phyloP scores from a whole-genome alignment of 2,888 invertebrate species.

The Dolichomitus sp. region DNA sequence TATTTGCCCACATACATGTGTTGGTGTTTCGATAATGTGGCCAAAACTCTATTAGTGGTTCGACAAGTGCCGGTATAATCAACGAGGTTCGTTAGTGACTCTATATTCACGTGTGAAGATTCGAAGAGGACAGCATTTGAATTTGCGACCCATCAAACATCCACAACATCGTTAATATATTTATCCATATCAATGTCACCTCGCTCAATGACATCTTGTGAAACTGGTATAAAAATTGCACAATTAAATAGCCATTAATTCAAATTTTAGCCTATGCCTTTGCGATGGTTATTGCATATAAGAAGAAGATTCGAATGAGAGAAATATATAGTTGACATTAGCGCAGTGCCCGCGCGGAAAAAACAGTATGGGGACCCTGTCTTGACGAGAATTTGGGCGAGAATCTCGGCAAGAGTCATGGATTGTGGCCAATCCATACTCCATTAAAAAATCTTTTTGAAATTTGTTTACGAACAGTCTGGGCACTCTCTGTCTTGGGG shows the following conservation, averaged over 20 bases:
- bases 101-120: constrained; percentile 10
- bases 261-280: background rate
- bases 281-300: too few species aligned
- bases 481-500: too few species aligned
- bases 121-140: background rate
- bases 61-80: background rate
- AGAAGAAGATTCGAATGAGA: too few species aligned
- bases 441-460: too few species aligned
- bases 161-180: background rate
- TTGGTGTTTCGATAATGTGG: constrained; percentile 48
- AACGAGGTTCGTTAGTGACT: constrained; percentile 12
- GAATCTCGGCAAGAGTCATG: too few species aligned
- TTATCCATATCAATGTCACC: background rate
- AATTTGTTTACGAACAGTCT: too few species aligned
- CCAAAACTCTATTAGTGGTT: constrained; percentile 44
- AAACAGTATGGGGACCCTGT: too few species aligned
- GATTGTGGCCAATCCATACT: too few species aligned
- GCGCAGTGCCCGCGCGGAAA: too few species aligned
- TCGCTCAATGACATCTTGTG: background rate
- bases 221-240: background rate
- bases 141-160: background rate
- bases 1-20: background rate
- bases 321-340: too few species aligned
- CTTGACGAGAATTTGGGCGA: too few species aligned
- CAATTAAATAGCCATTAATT: background rate